Conservation (phyloP, 2,888 invertebrate genomes). For the Sesia bembeciformis region DNA sequence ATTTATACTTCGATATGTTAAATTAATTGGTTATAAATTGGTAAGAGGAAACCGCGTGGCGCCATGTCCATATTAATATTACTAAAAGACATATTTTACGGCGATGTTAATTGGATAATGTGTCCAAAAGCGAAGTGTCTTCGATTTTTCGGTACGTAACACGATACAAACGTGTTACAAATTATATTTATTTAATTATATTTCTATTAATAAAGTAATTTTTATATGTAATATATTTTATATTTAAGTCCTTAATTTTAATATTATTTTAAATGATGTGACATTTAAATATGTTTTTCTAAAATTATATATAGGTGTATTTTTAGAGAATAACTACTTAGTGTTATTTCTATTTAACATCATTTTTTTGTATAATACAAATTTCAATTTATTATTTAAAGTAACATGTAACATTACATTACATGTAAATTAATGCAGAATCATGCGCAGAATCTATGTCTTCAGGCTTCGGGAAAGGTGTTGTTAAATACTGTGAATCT, state of each 20-base stretch:
- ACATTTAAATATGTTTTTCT: neutral
- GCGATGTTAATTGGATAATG: slow-evolving; percentile 21
- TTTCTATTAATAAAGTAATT: neutral
- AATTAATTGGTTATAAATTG: slow-evolving; percentile 43
- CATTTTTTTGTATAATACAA: too few species aligned
- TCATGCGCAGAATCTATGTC: too few species aligned
- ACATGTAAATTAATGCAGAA: too few species aligned
- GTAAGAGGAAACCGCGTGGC: slow-evolving; percentile 34
- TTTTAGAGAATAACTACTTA: too few species aligned
- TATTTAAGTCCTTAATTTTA: neutral
- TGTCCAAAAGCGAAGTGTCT: slow-evolving; percentile 1
- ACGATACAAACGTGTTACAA: neutral
- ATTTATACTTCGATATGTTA: slow-evolving; percentile 33
- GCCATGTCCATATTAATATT: slow-evolving; percentile 8
- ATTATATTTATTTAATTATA: neutral
- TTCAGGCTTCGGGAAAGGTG: too few species aligned
- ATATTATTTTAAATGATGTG: neutral
- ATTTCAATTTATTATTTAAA: too few species aligned
- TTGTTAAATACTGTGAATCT: neutral
- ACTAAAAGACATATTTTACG: slow-evolving; percentile 27
- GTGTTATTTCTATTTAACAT: too few species aligned
- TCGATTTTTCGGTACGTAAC: neutral
- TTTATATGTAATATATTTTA: too few species aligned
- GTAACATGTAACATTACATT: too few species aligned
- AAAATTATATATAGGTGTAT: too few species aligned